Percentiles rank a stretch among this genome's conserved stretches.
These are phyloP conservation scores for Chorisops tibialis DNA, from an alignment of 2,888 invertebrate species.

Conservation along the genomic window DNA sequence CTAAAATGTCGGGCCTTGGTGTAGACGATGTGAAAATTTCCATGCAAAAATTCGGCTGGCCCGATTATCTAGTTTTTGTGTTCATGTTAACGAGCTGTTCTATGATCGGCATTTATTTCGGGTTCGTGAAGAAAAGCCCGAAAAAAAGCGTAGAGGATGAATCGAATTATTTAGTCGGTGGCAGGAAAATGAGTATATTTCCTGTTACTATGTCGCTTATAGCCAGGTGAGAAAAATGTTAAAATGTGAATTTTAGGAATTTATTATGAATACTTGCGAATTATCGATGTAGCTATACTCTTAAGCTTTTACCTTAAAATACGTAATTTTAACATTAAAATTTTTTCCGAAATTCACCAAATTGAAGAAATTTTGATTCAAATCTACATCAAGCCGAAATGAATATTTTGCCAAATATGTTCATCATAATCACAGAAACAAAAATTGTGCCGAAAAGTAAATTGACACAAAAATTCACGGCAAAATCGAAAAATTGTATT, in stretches of 20 bases:
- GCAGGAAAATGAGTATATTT: conserved; percentile 63
- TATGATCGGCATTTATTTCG: conserved; percentile 78
- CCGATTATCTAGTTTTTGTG: conserved; percentile 76
- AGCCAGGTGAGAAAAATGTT: conserved; percentile 60
- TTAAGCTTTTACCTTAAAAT: not conserved
- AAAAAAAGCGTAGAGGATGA: conserved; percentile 49
- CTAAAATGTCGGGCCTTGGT: conserved; percentile 36
- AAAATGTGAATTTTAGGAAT: not conserved
- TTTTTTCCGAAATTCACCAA: too few species aligned
- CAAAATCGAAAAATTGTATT: too few species aligned
- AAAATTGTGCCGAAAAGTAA: too few species aligned
- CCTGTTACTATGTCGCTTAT: conserved; percentile 70
- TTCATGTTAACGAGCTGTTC: conserved; percentile 74
- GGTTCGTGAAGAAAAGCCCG: conserved; percentile 61
- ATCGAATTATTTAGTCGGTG: conserved; percentile 65
- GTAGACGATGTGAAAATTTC: conserved; percentile 50
- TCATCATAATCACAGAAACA: too few species aligned
- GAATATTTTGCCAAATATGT: too few species aligned
- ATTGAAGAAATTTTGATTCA: too few species aligned
- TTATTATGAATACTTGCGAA: not conserved
- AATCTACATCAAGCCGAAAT: too few species aligned
- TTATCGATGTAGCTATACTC: not conserved
- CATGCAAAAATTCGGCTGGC: conserved; percentile 66
- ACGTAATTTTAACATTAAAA: not conserved
- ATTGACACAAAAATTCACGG: too few species aligned